These are phyloP conservation scores for Datnioides undecimradiatus DNA, from an alignment of 2,113 vertebrate species.

Conservation along the genomic window DNA sequence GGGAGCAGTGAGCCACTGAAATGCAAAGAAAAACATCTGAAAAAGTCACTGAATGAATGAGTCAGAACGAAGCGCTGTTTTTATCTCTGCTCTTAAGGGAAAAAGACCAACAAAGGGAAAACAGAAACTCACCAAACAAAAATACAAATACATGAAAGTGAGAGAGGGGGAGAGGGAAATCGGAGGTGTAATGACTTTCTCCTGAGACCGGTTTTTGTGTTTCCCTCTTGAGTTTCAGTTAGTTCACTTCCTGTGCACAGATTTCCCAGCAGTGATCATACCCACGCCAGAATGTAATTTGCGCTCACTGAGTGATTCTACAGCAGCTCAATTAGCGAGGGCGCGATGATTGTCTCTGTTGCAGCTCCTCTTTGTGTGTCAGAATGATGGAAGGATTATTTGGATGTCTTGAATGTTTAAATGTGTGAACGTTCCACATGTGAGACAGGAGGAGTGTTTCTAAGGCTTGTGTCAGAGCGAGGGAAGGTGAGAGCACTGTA, in stretches of 20 bases:
- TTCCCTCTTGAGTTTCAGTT: neutral
- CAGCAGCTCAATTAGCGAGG: neutral
- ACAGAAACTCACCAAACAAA: neutral
- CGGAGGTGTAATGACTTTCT: neutral
- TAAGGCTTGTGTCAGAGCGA: neutral
- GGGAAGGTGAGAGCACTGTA: neutral
- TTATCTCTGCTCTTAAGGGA: neutral
- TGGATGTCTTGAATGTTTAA: neutral
- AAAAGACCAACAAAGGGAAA: neutral
- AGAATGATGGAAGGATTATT: neutral
- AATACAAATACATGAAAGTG: neutral
- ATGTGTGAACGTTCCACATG: too few relatives aligned
- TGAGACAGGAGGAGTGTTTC: too few relatives aligned
- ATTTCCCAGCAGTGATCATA: neutral
- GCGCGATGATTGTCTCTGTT: neutral
- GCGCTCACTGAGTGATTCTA: neutral
- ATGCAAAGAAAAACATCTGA: neutral
- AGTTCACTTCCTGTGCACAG: neutral
- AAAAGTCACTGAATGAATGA: too few relatives aligned
- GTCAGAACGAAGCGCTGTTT: neutral
- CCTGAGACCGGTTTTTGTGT: neutral
- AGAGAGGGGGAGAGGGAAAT: neutral
- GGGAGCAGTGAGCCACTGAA: neutral
- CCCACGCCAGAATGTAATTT: neutral
- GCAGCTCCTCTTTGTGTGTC: neutral